A percentile compares a stretch with the other conserved stretches of the same genome.
Conservation (phyloP, 2,797 vertebrate species). For the Hydrophis major region DNA sequence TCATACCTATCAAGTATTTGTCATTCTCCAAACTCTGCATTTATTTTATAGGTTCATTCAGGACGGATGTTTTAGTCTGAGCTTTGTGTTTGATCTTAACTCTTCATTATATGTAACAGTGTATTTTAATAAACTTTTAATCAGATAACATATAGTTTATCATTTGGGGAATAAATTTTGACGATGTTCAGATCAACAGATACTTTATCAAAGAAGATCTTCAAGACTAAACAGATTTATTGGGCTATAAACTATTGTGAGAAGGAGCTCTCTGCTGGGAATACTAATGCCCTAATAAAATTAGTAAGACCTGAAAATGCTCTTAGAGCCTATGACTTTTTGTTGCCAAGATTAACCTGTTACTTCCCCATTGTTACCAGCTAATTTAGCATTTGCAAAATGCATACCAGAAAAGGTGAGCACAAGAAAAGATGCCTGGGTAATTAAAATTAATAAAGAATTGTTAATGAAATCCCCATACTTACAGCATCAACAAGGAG, state of each 20-base stretch:
- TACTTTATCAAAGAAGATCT: conserved; percentile 9
- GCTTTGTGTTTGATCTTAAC: background rate
- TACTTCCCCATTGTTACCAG: background rate
- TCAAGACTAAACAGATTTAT: conserved; percentile 35
- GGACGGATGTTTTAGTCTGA: background rate
- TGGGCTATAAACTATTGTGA: conserved; percentile 15
- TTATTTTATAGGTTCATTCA: conserved; percentile 20
- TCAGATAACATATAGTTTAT: conserved; percentile 40
- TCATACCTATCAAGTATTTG: background rate
- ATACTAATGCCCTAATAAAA: background rate
- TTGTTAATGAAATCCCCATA: background rate
- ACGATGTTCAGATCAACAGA: conserved; percentile 28
- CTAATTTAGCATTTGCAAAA: background rate
- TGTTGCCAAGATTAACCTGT: background rate
- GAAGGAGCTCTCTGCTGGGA: conserved; percentile 33
- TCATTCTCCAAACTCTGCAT: background rate
- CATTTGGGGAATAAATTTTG: conserved; percentile 41
- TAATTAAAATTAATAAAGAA: background rate
- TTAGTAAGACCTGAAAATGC: background rate
- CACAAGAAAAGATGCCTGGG: background rate
- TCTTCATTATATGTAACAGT: conserved; percentile 37
- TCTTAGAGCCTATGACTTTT: background rate
- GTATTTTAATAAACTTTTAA: conserved; percentile 43
- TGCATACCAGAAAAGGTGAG: background rate
- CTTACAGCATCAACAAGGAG: background rate